Base-by-base conservation (phyloP, 2,113 vertebrate species). In the Oxyura jamaicensis region DNA sequence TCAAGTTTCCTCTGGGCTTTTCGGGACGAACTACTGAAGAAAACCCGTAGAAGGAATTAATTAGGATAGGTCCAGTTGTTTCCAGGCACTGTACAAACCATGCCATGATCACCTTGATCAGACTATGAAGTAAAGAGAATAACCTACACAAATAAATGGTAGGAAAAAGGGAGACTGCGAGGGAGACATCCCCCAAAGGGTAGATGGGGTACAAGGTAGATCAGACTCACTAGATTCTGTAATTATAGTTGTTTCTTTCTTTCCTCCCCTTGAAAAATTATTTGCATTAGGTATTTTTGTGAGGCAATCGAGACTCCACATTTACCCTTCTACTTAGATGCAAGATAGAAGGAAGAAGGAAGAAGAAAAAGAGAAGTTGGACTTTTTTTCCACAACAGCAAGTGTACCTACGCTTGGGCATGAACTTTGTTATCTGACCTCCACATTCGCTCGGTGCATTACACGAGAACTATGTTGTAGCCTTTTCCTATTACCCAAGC, bases 401-500 rank as follows among this genome's bases (percentile, higher is more conserved):
- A 66, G 26, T 11, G 39, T 76, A 60, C 36, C 44, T 46, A 3
- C 1, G 11, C 50, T 87, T 53, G 50, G 41, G 20, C 26, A 28
- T 33, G 48, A 85, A 71, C 66, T 87, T 89, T 50, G 39, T 91
- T 91, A 79, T 66, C 48, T 69, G 83, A 76, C 74, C 63, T 91
- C 71, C 71, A 52, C 39, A 17, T 23, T 84, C 71, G 19, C 50
- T 76, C 1, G 1, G 22, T 65, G 42, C 2, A 4, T 68, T 91
- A 66, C 35, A 31, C 0, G 2, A 58, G 67, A 90, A 46, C 60
- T 53, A 8, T n/a, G 9, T 14, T 60, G 69, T 21, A 74, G 75
- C 75, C 55, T 84, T 75, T 82, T 88, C 92, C 63, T 80, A 93
- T 76, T 95, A 92, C 53, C 67, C 29, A 69, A 76, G 66, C 25